These are phyloP conservation scores for Drosophila maculinotata DNA, from an alignment of 2,888 invertebrate genomes.

Conservation along the genomic window DNA sequence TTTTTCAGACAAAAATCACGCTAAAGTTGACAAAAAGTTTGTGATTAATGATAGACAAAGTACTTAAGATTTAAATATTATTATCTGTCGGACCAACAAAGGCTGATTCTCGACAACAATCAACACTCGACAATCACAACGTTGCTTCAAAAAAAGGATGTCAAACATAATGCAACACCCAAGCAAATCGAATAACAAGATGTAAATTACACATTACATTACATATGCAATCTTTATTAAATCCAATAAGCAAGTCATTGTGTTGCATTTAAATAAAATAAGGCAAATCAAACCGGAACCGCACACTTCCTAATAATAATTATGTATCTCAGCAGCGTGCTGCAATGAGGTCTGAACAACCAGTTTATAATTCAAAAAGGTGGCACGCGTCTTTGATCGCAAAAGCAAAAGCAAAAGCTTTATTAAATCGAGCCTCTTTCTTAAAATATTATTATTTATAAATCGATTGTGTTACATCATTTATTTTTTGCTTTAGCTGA, in stretches of 20 bases:
- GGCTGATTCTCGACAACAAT: too few species aligned
- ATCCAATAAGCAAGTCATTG: slow-evolving; percentile 4
- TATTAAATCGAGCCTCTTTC: slow-evolving; percentile 4
- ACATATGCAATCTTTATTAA: background rate
- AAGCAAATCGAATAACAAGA: background rate
- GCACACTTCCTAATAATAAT: background rate
- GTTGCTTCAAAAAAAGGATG: too few species aligned
- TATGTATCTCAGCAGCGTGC: background rate
- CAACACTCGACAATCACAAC: too few species aligned
- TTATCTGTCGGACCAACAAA: too few species aligned
- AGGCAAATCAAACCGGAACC: background rate
- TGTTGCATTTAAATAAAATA: background rate
- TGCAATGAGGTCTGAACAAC: background rate
- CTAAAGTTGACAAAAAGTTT: too few species aligned
- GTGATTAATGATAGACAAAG: too few species aligned
- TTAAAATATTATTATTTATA: slow-evolving; percentile 15
- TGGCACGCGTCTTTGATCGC: slow-evolving; percentile 1
- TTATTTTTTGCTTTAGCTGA: background rate
- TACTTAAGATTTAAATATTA: too few species aligned
- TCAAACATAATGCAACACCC: background rate
- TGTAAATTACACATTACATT: background rate
- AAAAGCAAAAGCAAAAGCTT: background rate
- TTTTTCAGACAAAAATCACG: too few species aligned
- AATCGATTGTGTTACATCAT: too few species aligned
- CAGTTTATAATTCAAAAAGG: slow-evolving; percentile 1